phyloP scores from a whole-genome alignment of 2,888 invertebrate species.

The Agrochola lychnidis region DNA sequence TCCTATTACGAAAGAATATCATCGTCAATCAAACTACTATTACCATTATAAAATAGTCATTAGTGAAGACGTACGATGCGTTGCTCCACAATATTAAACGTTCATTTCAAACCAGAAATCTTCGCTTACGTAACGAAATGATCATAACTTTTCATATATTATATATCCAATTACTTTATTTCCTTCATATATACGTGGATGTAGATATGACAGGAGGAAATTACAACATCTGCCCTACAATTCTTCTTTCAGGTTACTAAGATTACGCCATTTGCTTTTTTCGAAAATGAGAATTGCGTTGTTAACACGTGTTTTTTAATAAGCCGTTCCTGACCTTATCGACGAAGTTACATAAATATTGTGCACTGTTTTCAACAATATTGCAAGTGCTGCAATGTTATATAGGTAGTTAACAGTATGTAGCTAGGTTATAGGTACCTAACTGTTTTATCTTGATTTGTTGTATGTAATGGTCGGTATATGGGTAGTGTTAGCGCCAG shows the following conservation, averaged over 20 bases:
- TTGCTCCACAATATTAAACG: conserved; percentile 53
- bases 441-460: conserved; percentile 65
- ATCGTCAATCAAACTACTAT: conserved; percentile 63
- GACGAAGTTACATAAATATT: conserved; percentile 72
- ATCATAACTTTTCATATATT: conserved; percentile 33
- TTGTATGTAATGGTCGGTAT: conserved; percentile 63
- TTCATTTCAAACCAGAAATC: conserved; percentile 57
- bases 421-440: conserved; percentile 35
- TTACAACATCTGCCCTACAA: conserved; percentile 46
- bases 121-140: conserved; percentile 54
- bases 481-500: conserved; percentile 79
- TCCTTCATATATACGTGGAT: conserved; percentile 29
- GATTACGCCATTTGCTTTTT: conserved; percentile 59
- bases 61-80: conserved; percentile 54
- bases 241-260: conserved; percentile 61
- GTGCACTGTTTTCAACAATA: conserved; percentile 63
- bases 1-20: conserved; percentile 64
- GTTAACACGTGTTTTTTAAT: conserved; percentile 68
- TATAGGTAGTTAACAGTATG: conserved; percentile 47
- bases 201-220: conserved; percentile 49
- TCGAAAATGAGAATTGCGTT: conserved; percentile 57
- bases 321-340: conserved; percentile 74
- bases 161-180: conserved; percentile 51
- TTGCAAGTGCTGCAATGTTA: conserved; percentile 50
- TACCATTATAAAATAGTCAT: conserved; percentile 64